Evolutionary conservation across 2,797 vertebrate genomes (phyloP), one percentile per base, ranked within the genome.

Genomic region (Gila robusta): DNA sequence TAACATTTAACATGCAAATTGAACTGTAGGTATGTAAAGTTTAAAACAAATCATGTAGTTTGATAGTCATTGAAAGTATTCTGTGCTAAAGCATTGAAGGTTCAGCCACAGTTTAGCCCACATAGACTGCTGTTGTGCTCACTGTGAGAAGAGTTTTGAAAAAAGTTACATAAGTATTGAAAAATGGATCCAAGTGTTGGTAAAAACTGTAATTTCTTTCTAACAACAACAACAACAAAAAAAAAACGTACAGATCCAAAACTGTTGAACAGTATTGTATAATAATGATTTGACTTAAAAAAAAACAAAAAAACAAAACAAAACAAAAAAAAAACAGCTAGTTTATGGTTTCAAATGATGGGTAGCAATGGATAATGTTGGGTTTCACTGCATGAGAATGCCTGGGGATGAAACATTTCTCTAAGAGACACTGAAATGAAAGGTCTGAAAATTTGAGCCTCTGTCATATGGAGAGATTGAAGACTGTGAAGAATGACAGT

Each of bases 401-500:
- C 19, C 39, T 47, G 8, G 49, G 26, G 19, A 84, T 79, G 19
- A 79, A 59, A 26, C 0, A 39, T 37, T 85, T 71, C 28, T 32
- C 10, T 37, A 62, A n/a, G 26, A 64, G 21, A 37, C 10, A 37
- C 83, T n/a, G 52, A 14, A 79, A 72, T 79, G 21, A 85, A 85
- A 37, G 37, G 83, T 85, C 79, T 59, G 26, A 19, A 85, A 72
- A 62, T 37, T 1, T 62, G 32, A 69, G 47, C n/a, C 44, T 56
- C 49, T 56, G 52, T 78, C 73, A 71, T 66, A 5, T 79, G 11
- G 32, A 52, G 41, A 35, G 32, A 52, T 28, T 67, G 47, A 81
- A 70, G 14, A 14, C 49, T 59, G 39, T 71, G 19, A 85, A 35
- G 41, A 79, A 79, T 79, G 76, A 62, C 37, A 70, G 83, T 56